These are phyloP conservation scores for Molorchus minor DNA, from an alignment of 2,888 invertebrate species.

Conservation along the genomic window DNA sequence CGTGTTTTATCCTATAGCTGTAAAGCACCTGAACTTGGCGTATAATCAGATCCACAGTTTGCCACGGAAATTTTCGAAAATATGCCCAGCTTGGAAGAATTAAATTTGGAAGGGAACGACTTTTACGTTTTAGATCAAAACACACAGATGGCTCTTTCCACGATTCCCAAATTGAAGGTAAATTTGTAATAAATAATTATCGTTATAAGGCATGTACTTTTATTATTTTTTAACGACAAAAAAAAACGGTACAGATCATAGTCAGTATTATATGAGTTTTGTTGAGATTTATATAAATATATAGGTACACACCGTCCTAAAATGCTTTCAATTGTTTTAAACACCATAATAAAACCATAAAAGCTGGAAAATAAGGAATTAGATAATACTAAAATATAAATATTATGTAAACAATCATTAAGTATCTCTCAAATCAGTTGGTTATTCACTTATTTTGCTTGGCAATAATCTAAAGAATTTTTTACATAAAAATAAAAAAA, in stretches of 20 bases:
- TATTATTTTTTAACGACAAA: too few species aligned
- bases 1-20: conserved; percentile 66
- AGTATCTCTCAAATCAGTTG: too few species aligned
- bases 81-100: conserved; percentile 68
- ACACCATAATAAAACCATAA: not conserved
- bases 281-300: too few species aligned
- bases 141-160: conserved; percentile 68
- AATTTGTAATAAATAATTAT: too few species aligned
- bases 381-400: not conserved
- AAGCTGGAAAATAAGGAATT: not conserved
- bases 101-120: conserved; percentile 71
- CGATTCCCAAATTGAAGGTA: conserved; percentile 68
- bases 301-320: too few species aligned
- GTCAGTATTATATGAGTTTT: too few species aligned
- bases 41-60: conserved; percentile 72
- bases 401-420: not conserved
- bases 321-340: not conserved
- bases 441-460: too few species aligned
- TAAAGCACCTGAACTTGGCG: conserved; percentile 71
- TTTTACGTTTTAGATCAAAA: conserved; percentile 70
- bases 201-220: too few species aligned
- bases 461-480: too few species aligned
- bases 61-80: conserved; percentile 71
- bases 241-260: too few species aligned
- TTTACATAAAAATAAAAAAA: not conserved